Evolutionary conservation across 2,888 invertebrate species (phyloP).

Genomic region (Empis stercorea): DNA sequence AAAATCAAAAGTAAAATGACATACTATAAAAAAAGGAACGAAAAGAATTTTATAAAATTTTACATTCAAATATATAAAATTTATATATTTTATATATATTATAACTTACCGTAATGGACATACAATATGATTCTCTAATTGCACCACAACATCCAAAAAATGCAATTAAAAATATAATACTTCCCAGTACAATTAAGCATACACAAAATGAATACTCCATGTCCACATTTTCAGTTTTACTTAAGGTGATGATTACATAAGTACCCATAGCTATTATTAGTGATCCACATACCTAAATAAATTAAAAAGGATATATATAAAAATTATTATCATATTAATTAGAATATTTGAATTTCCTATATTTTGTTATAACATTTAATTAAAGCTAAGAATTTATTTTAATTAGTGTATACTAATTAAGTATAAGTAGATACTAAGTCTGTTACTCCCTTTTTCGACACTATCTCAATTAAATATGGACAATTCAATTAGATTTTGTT

Average conservation of each 20-base stretch:
- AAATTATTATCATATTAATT: too few species aligned
- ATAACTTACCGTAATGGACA: constrained; percentile 65
- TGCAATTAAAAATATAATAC: constrained; percentile 63
- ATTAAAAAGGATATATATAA: too few species aligned
- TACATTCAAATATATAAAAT: too few species aligned
- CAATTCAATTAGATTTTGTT: too few species aligned
- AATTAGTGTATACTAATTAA: too few species aligned
- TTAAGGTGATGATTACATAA: constrained; percentile 46
- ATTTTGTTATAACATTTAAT: too few species aligned
- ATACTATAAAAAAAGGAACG: neutral
- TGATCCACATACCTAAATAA: constrained; percentile 53
- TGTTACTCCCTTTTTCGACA: too few species aligned
- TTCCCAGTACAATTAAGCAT: constrained; percentile 54
- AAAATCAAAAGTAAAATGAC: neutral
- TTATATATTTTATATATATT: too few species aligned
- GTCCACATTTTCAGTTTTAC: constrained; percentile 37
- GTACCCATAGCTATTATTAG: constrained; percentile 54
- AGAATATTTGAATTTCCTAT: too few species aligned
- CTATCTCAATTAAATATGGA: too few species aligned
- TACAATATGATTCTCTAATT: constrained; percentile 75
- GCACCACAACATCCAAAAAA: constrained; percentile 90
- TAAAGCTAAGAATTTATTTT: too few species aligned
- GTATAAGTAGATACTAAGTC: too few species aligned
- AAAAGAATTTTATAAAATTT: neutral
- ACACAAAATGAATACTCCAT: constrained; percentile 49